Percentiles rank a stretch among this genome's conserved stretches.
These are phyloP conservation scores for Dendrolimus punctatus DNA, from an alignment of 1,140 invertebrate genomes.

Conservation along the genomic window DNA sequence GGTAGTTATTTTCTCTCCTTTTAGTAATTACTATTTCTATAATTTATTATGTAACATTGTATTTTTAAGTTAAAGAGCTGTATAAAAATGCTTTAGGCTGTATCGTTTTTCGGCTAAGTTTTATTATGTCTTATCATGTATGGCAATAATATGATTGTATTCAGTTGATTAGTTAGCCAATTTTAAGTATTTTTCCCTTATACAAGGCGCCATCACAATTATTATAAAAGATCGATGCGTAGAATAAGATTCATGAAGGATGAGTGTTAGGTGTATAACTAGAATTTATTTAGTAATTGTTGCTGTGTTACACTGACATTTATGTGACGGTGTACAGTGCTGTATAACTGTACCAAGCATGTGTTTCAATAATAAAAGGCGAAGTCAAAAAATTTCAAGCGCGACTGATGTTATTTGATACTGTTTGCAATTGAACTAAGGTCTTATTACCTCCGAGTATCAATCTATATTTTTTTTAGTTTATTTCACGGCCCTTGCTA, in stretches of 20 bases:
- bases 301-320: slow-evolving; percentile 42
- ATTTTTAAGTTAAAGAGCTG: slow-evolving; percentile 50
- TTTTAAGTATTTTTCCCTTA: slow-evolving; percentile 49
- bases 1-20: slow-evolving; percentile 38
- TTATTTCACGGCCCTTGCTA: slow-evolving; percentile 34
- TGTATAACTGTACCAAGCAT: slow-evolving; percentile 28
- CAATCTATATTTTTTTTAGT: slow-evolving; percentile 65
- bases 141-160: slow-evolving; percentile 51
- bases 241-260: slow-evolving; percentile 39
- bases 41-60: slow-evolving; percentile 50
- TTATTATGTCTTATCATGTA: slow-evolving; percentile 19
- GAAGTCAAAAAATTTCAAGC: slow-evolving; percentile 34
- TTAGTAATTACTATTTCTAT: slow-evolving; percentile 46
- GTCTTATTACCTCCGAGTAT: slow-evolving; percentile 71
- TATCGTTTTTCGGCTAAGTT: slow-evolving; percentile 41
- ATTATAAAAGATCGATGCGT: slow-evolving; percentile 37
- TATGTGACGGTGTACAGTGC: slow-evolving; percentile 28
- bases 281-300: slow-evolving; percentile 49
- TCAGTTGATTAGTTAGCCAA: slow-evolving; percentile 60
- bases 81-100: slow-evolving; percentile 56
- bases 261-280: slow-evolving; percentile 45
- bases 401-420: slow-evolving; percentile 64
- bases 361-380: slow-evolving; percentile 20
- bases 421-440: slow-evolving; percentile 52
- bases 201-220: slow-evolving; percentile 55